Conservation (phyloP, 2,113 vertebrate genomes). For the Macquaria ambigua region DNA sequence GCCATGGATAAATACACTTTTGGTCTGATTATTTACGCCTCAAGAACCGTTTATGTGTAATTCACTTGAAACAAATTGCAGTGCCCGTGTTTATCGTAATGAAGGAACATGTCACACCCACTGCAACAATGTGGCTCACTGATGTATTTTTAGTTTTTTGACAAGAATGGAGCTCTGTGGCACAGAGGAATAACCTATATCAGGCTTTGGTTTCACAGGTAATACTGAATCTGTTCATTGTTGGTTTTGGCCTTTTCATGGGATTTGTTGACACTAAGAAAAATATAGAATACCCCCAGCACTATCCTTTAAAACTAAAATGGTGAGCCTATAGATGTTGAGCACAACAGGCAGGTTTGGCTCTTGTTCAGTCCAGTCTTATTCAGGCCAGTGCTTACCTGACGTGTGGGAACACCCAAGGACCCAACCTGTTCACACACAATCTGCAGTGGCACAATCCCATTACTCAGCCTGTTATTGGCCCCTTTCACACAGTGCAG, state of each 20-base stretch:
- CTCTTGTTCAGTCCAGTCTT: conserved; percentile 38
- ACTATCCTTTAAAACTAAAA: conserved; percentile 24
- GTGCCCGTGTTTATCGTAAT: neutral
- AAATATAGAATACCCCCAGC: conserved; percentile 13
- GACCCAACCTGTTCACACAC: conserved; percentile 79
- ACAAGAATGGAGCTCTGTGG: neutral
- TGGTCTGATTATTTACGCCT: neutral
- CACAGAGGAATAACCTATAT: neutral
- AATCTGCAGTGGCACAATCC: conserved; percentile 81
- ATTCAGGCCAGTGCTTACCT: conserved; percentile 68
- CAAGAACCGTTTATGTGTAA: neutral
- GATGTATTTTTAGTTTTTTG: neutral
- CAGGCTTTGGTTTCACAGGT: conserved; percentile 8
- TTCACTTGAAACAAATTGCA: neutral
- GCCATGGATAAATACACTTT: neutral
- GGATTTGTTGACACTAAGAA: neutral
- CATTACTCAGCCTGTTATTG: conserved; percentile 82
- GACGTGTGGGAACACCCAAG: conserved; percentile 74
- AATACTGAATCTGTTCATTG: conserved; percentile 4
- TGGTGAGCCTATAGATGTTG: conserved; percentile 13
- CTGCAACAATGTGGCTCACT: neutral
- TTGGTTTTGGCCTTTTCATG: conserved; percentile 22
- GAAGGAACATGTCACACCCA: neutral
- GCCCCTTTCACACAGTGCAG: conserved; percentile 77
- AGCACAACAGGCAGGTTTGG: conserved; percentile 45